Percentiles rank a stretch among this genome's conserved stretches.
Conservation (phyloP, 2,888 invertebrate species). For the Rhaphigaster nebulosa region DNA sequence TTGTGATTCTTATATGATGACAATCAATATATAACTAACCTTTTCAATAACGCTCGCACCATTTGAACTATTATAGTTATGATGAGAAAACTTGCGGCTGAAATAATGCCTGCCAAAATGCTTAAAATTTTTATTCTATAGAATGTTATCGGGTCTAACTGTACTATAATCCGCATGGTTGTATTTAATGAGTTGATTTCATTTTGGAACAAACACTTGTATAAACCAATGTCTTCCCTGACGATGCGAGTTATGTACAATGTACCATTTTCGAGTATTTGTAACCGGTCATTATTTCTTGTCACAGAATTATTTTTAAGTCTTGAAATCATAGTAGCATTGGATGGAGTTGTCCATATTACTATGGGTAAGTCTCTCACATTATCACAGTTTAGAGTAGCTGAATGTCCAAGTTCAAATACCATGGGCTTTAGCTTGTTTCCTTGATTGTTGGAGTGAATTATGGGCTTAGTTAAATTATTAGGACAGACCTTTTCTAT, state of each 20-base stretch:
- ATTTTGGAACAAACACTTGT: conserved; percentile 89
- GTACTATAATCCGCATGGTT: conserved; percentile 81
- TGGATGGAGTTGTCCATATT: conserved; percentile 73
- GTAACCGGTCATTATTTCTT: conserved; percentile 58
- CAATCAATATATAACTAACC: conserved; percentile 72
- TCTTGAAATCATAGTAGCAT: conserved; percentile 54
- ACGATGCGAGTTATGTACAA: conserved; percentile 80
- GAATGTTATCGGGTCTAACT: conserved; percentile 89
- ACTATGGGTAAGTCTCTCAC: conserved; percentile 59
- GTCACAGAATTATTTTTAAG: conserved; percentile 33
- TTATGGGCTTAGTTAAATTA: conserved; percentile 10
- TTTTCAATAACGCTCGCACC: conserved; percentile 78
- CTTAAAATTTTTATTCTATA: conserved; percentile 87
- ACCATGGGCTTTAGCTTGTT: conserved; percentile 39
- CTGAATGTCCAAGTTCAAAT: conserved; percentile 62
- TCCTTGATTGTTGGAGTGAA: background rate
- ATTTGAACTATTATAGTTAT: conserved; percentile 85
- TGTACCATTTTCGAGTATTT: conserved; percentile 82
- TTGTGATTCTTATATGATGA: background rate
- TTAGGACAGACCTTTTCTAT: conserved; percentile 4
- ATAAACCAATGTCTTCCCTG: conserved; percentile 86
- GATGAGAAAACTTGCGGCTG: conserved; percentile 84
- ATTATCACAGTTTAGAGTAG: conserved; percentile 60
- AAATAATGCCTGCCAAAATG: conserved; percentile 83
- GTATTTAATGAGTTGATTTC: conserved; percentile 78